Evolutionary conservation across 2,888 invertebrate species (phyloP), one percentile per base, ranked within the genome.

Genomic region (Zeuzera pyrina): DNA sequence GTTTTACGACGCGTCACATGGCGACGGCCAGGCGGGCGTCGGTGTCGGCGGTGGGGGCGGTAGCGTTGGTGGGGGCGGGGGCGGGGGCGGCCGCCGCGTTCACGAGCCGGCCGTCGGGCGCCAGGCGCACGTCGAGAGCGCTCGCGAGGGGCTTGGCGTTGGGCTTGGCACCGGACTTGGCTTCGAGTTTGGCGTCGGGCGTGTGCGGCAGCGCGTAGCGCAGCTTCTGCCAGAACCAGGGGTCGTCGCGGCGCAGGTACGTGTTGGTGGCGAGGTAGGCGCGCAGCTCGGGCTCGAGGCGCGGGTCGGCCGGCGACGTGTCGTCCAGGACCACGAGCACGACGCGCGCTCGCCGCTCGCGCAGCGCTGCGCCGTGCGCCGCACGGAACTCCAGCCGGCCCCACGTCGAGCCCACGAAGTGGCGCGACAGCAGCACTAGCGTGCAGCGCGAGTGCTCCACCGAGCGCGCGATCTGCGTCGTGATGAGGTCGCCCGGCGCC

Each of bases 181-280:
- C 5, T 19, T 19, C 19, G 8, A 6, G 8, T 8, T 19, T 19
- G 8, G 8, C 19, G 19, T 19, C 4, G 15, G 21, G n/a, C 22
- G 14, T 21, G 14, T 30, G 29, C 0, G 92, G 93, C 57, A 94
- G 69, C 1, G 93, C 92, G 55, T 90, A 91, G 19, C 87, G 79
- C 31, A 94, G 69, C 59, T 91, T 91, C 33, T 90, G 84, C 93
- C 93, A 94, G 70, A 94, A 93, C 88, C 89, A 90, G 5, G 90
- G 89, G 57, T 93, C 92, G 7, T 89, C 91, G 91, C 92, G 92
- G 51, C 90, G 89, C 15, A 94, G 84, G 55, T 93, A 94, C 0
- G 93, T 94, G 59, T 92, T 92, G 65, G 87, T 89, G 38, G 85
- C 85, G 3, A 94, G 69, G 57, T 93, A 93, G 27, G 49, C 42